Evolutionary conservation across 1,140 invertebrate genomes (phyloP), one percentile per base, ranked within the genome.

Genomic region (Philopotamus ludificatus): DNA sequence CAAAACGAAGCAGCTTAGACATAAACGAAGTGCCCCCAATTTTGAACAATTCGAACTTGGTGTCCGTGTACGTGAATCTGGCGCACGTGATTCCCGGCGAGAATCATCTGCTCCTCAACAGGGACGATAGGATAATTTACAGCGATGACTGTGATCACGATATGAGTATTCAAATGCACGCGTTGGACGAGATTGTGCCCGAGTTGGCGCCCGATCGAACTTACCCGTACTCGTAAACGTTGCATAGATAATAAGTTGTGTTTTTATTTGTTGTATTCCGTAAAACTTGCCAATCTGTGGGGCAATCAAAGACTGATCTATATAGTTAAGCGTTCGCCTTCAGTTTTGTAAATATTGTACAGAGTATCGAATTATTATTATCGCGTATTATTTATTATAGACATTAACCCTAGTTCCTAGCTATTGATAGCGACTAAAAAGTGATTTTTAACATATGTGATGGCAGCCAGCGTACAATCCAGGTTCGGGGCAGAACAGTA

Each of bases 1-100:
- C 84, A 18, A 85, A 85, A 74, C 79, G 84, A 66, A 86, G 84
- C 62, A 86, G 79, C 54, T 77, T 80, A 74, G 79, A 81, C 71
- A 76, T 75, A 59, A 73, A 78, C 71, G 77, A 75, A 59, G 73
- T 78, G 62, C 78, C 77, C 55, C 68, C 71, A 15, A 79, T 66
- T 47, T 45, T 34, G 16, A 50, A 1, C 34, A 44, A 16, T 44
- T 68, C 3, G 44, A 20, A 22, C 49, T 8, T 44, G 3, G 53
- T 59, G 1, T 18, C 58, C 4, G n/a, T 62, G 26, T 68, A 44
- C 41, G 20, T 23, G 28, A 45, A 51, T 15, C 26, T 55, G 12
- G 21, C 45, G 0, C n/a, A 39, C 28, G 26, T 26, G 8, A 49
- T 44, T 7, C 45, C 28, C 1, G 67, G 54, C 16, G 67, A 69